Conservation (phyloP, 2,113 vertebrate species). For the Galeopterus variegatus region DNA sequence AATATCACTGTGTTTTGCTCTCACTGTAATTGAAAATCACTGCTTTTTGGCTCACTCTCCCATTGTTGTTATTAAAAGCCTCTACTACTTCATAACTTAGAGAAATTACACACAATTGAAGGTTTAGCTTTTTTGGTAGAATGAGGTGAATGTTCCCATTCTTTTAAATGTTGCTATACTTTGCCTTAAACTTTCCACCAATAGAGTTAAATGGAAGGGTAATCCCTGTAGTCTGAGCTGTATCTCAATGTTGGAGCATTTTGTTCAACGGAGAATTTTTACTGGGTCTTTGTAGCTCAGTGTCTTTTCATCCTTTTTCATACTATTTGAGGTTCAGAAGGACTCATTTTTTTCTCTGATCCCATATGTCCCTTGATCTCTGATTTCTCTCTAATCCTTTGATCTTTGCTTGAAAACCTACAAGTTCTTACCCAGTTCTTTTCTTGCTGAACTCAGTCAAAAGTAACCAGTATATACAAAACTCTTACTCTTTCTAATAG, state of each 20-base stretch:
- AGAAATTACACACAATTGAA: neutral
- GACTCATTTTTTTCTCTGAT: neutral
- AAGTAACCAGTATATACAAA: neutral
- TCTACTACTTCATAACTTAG: neutral
- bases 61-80: neutral
- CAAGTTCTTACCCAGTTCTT: neutral
- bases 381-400: slow-evolving; percentile 12
- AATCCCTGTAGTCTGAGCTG: neutral
- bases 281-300: neutral
- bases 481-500: neutral
- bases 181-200: neutral
- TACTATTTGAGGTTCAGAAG: neutral
- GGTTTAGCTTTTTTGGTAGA: neutral
- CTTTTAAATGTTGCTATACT: neutral
- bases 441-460: neutral
- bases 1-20: neutral
- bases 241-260: neutral
- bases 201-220: neutral
- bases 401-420: neutral
- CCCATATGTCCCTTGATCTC: neutral
- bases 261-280: neutral
- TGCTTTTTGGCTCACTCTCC: neutral
- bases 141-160: neutral
- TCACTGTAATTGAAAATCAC: neutral
- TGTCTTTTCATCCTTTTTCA: slow-evolving; percentile 7